Evolutionary conservation across 1,140 invertebrate genomes (phyloP), one percentile per base, ranked within the genome.

Genomic region (Onthophagus taurus): DNA sequence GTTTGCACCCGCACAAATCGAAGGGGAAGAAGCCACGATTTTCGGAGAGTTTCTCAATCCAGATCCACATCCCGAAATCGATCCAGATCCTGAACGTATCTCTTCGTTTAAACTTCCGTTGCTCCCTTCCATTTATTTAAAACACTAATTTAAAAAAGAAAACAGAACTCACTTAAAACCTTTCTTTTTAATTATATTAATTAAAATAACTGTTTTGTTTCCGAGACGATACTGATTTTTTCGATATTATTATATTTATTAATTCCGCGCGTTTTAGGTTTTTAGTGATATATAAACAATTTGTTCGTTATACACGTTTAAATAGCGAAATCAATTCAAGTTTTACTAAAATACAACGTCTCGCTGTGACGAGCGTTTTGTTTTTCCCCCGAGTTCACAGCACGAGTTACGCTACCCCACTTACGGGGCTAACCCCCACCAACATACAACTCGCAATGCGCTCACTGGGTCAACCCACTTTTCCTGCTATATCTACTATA

Each of bases 31-130:
- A 26, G 50, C 49, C 30, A 42, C 42, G 26, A 62, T 51, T 48
- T 64, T 64, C 18, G 60, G 61, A 16, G 61, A 63, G 46, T 61
- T 58, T 50, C 61, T 55, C 17, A 49, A 42, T 29, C 53, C n/a
- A 38, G 39, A 50, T 8, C 42, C 44, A 13, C 17, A 36, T 30
- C 44, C 44, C 8, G 44, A 17, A 39, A 23, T 45, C 9, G 44
- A 45, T 11, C n/a, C n/a, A n/a, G n/a, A n/a, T n/a, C n/a, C n/a
- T 13, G 44, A 31, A 16, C 44, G 34, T 24, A 39, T 12, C 21
- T 45, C 44, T 13, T 45, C 44, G 11, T 18, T 24, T 20, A 11
- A 38, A 20, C 16, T 45, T n/a, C n/a, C 26, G n/a, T 7, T 17
- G 17, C 35, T 45, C 44, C 44, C 37, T 45, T 9, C n/a, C 35